These are phyloP conservation scores for Tinea semifulvella DNA, from an alignment of 2,888 invertebrate genomes.

Conservation along the genomic window DNA sequence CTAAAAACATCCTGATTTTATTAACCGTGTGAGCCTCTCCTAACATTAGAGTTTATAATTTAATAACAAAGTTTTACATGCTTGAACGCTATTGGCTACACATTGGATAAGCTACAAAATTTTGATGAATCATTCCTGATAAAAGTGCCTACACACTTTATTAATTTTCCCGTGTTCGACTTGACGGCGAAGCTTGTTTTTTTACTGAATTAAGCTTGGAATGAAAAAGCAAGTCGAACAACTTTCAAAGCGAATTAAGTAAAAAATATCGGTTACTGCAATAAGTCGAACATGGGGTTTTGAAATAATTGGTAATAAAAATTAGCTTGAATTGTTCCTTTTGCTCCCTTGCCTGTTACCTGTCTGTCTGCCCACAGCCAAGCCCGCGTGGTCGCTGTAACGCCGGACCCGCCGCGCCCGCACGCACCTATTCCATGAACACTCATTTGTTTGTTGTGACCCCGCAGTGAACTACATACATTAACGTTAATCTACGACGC, in stretches of 20 bases:
- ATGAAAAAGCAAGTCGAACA: no score
- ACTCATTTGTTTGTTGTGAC: conserved; percentile 65
- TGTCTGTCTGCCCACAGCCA: conserved; percentile 60
- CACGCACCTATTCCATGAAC: conserved; percentile 64
- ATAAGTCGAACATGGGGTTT: no score
- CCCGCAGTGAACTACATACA: conserved; percentile 65
- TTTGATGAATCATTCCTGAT: background rate
- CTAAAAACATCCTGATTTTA: conserved; percentile 1
- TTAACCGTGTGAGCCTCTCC: conserved; percentile 8
- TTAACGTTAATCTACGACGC: conserved; percentile 45
- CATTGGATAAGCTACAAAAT: conserved; percentile 6
- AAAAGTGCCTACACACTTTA: no score
- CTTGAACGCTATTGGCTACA: conserved; percentile 21
- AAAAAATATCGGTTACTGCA: no score
- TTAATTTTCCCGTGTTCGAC: background rate
- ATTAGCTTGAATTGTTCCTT: no score
- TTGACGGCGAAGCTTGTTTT: no score
- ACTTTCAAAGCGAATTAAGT: no score
- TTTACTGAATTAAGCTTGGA: no score
- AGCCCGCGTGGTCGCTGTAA: conserved; percentile 59
- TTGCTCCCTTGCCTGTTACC: no score
- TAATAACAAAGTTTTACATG: conserved; percentile 53
- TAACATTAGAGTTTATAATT: background rate
- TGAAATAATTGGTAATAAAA: no score
- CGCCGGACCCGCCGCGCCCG: conserved; percentile 37